Evolutionary conservation across 2,888 invertebrate genomes (phyloP).

Genomic region (Dascillus cervinus): DNA sequence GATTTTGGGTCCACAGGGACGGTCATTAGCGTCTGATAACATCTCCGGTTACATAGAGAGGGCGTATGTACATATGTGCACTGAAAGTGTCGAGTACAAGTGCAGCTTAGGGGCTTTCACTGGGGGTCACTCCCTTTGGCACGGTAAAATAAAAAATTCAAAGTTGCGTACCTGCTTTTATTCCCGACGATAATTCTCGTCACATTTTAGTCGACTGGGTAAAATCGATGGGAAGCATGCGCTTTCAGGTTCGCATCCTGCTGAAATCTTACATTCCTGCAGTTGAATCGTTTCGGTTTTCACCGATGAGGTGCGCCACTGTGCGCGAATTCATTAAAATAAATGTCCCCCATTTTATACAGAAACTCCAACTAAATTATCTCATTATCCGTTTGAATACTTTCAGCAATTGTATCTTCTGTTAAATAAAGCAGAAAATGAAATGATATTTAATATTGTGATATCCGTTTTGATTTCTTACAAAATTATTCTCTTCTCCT

Average conservation of each 20-base stretch:
- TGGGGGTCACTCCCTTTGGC: too few relatives aligned
- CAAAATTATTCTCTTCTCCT: not conserved
- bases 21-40: conserved; percentile 42
- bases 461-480: conserved; percentile 27
- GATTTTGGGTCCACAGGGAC: conserved; percentile 30
- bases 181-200: too few relatives aligned
- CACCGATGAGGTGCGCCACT: conserved; percentile 18
- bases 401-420: conserved; percentile 34
- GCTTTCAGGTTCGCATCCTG: too few relatives aligned
- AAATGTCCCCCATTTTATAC: conserved; percentile 14
- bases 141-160: too few relatives aligned
- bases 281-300: conserved; percentile 12
- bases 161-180: too few relatives aligned
- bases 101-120: conserved; percentile 24
- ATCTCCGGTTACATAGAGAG: conserved; percentile 38
- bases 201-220: too few relatives aligned
- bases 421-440: conserved; percentile 37
- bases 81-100: conserved; percentile 38
- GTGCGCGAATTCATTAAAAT: too few relatives aligned
- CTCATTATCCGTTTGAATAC: conserved; percentile 38
- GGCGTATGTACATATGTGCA: conserved; percentile 34
- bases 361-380: conserved; percentile 27
- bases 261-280: too few relatives aligned
- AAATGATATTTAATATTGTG: conserved; percentile 35
- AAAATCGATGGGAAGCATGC: too few relatives aligned